Base-by-base conservation (phyloP, 1,140 invertebrate species). In the Meloidogyne exigua region DNA sequence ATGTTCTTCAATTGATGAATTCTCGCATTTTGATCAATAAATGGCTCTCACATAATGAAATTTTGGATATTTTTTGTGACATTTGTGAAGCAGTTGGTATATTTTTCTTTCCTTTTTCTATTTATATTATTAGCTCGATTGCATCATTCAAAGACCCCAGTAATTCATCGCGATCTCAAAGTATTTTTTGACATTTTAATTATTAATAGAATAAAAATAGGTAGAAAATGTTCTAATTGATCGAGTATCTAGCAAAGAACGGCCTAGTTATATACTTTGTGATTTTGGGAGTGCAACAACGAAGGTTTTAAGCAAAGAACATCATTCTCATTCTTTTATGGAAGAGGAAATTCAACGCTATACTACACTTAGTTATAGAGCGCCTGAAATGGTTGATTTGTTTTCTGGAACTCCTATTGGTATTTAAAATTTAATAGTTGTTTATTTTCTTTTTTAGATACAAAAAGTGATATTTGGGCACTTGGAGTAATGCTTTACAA, bases 351-450 rank as follows among this genome's bases (percentile, higher is more conserved):
- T 96, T 79, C 92, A 94, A 88, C 90, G 89, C 85, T 96, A 96
- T 87, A 97, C 95, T 5, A 97, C 95, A 0, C 88, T 96, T 21
- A 93, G 93, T 66, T 96, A 97, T 88, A 91, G 95, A 83, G 91
- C 94, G 21, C 95, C 95, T 25, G 95, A 97, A 90, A 96, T 97
- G 95, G 91, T 97, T 36, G 94, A 97, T 89, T 90, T 97, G 81
- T 97, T 96, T 88, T 91, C 90, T 81, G 93, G 92, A 26, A 93
- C 93, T 89, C 89, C 91, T 25, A 95, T 96, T 75, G 93, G 93
- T n/a, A 79, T 76, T 64, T 64, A 18, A 15, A 11, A n/a, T 9
- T 25, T 39, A 36, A 69, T 44, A 49, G 32, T 64, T 75, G 13
- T 32, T 64, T n/a, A 21, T 68, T 15, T 68, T 67, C 63, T 21